These are phyloP conservation scores for Rosalia funebris DNA, from an alignment of 2,888 invertebrate species.

Conservation along the genomic window DNA sequence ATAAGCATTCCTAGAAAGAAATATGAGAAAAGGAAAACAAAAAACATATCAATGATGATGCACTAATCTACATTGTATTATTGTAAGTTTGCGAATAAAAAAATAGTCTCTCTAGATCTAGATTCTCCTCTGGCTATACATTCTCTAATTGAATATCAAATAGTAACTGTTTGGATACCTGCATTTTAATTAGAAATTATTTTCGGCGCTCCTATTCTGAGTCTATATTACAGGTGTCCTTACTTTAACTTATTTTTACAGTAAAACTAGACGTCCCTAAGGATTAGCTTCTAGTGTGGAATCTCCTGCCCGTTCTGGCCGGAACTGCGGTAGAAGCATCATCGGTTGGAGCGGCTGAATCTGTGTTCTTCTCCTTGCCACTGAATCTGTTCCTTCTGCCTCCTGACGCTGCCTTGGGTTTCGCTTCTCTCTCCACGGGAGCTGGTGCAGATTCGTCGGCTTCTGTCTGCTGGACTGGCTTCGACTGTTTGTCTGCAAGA, in stretches of 20 bases:
- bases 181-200: background rate
- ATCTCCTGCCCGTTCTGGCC: conserved; percentile 58
- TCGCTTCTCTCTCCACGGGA: conserved; percentile 35
- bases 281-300: conserved; percentile 55
- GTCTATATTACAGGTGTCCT: background rate
- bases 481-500: conserved; percentile 50
- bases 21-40: too few species aligned
- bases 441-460: conserved; percentile 42
- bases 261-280: conserved; percentile 17
- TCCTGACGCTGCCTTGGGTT: conserved; percentile 27
- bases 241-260: conserved; percentile 20
- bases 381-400: conserved; percentile 44
- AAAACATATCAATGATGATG: too few species aligned
- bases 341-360: conserved; percentile 45
- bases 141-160: too few species aligned
- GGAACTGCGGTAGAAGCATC: conserved; percentile 48
- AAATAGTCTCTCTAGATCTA: too few species aligned
- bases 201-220: background rate
- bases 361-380: conserved; percentile 36
- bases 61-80: too few species aligned
- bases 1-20: too few species aligned
- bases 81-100: too few species aligned
- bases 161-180: too few species aligned
- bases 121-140: too few species aligned
- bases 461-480: conserved; percentile 43